Evolutionary conservation across 2,113 vertebrate species (phyloP).

Genomic region (Anas platyrhynchos): DNA sequence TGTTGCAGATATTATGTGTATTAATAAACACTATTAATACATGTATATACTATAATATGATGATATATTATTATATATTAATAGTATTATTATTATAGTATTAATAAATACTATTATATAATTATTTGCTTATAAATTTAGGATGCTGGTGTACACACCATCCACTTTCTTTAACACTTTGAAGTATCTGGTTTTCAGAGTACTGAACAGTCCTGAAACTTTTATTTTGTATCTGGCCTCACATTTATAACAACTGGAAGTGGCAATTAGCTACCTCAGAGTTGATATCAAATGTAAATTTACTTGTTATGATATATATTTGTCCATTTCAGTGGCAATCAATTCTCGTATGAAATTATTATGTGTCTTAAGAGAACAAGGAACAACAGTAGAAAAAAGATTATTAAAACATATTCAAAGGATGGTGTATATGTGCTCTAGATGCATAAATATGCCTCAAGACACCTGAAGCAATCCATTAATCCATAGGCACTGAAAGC

Average conservation of each 20-base stretch:
- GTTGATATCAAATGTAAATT: not conserved
- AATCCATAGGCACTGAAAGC: not conserved
- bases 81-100: no score
- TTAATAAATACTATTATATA: not conserved
- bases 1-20: no score
- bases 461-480: not conserved
- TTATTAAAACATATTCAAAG: not conserved
- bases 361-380: not conserved
- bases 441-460: not conserved
- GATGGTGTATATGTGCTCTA: not conserved
- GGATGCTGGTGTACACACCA: not conserved
- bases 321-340: not conserved
- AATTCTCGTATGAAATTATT: not conserved
- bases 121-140: not conserved
- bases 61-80: no score
- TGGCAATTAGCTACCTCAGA: not conserved
- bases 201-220: not conserved
- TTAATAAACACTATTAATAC: no score
- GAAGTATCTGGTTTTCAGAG: not conserved
- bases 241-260: not conserved
- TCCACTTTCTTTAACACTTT: not conserved
- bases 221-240: not conserved
- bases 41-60: no score
- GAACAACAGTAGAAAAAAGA: not conserved
- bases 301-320: not conserved